These are phyloP conservation scores for Danio choprae DNA, from an alignment of 2,797 vertebrate genomes.

Conservation along the genomic window DNA sequence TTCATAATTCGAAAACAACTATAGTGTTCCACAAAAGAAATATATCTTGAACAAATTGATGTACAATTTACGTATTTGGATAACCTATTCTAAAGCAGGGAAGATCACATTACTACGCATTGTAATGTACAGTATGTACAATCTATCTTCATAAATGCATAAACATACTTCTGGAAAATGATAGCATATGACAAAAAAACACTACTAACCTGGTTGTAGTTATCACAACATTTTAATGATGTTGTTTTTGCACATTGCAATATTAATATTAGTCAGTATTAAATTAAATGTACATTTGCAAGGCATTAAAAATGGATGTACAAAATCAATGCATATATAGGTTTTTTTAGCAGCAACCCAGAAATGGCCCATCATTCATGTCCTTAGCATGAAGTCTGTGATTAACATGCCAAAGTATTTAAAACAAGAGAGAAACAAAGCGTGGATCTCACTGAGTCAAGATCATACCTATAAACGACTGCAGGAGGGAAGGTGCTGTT, in stretches of 20 bases:
- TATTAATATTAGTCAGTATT: not conserved
- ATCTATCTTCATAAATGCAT: not conserved
- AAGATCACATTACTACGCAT: no score
- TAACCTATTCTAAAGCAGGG: no score
- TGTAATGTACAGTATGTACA: not conserved
- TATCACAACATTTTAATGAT: not conserved
- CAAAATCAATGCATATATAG: conserved; percentile 51
- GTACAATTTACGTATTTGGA: no score
- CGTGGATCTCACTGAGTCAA: not conserved
- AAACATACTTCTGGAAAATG: not conserved
- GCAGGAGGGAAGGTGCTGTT: conserved; percentile 65
- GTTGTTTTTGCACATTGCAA: not conserved
- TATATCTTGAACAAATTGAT: no score
- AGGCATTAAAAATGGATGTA: not conserved
- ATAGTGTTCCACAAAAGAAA: no score
- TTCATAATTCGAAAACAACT: no score
- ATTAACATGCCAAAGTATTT: not conserved
- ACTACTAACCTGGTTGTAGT: not conserved
- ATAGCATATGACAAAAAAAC: not conserved
- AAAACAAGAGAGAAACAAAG: conserved; percentile 39
- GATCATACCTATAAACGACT: conserved; percentile 19
- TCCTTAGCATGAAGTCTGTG: not conserved
- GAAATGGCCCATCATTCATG: conserved; percentile 51
- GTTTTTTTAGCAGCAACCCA: not conserved
- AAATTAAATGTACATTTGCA: not conserved